Evolutionary conservation across 2,888 invertebrate genomes (phyloP), one percentile per base, ranked within the genome.

Genomic region (Watsonalla binaria): DNA sequence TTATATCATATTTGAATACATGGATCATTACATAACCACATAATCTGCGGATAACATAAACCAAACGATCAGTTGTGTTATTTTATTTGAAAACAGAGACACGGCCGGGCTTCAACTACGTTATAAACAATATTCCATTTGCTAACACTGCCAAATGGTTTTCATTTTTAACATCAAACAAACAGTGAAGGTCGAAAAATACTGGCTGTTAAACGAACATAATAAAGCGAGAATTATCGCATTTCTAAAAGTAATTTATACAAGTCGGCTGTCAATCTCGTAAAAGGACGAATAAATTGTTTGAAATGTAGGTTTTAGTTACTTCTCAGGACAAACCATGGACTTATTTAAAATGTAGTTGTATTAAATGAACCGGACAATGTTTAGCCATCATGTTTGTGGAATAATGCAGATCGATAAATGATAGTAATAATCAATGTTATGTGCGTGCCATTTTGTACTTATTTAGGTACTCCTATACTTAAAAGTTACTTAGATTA

Each of bases 81-180:
- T 49, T 37, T 13, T 15, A 49, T 15, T 49, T 49, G 15, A 48
- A 35, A 57, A 59, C 53, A 49, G 59, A 62, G 61, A 47, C 57
- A 51, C 37, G 52, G n/a, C n/a, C n/a, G 45, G 37, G 39, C 60
- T 59, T 65, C 60, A 64, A 69, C 65, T 57, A 35, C 61, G 58
- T 51, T 54, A 60, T 71, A 76, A 76, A 76, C 68, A 75, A 54
- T 59, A 63, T 53, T 57, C 59, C 57, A 58, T 66, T 59, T 61
- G 57, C 65, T 61, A 61, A 65, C 62, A 65, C 61, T 58, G 71
- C 72, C 72, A 75, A 80, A 76, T 72, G 69, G 66, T 65, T 70
- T 65, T 63, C 62, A 60, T 63, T 67, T 70, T 67, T 72, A 64
- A 57, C 68, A 70, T 70, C 66, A 72, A 71, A 76, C 65, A 68